phyloP scores from a whole-genome alignment of 2,797 vertebrate genomes.

The Semotilus atromaculatus region DNA sequence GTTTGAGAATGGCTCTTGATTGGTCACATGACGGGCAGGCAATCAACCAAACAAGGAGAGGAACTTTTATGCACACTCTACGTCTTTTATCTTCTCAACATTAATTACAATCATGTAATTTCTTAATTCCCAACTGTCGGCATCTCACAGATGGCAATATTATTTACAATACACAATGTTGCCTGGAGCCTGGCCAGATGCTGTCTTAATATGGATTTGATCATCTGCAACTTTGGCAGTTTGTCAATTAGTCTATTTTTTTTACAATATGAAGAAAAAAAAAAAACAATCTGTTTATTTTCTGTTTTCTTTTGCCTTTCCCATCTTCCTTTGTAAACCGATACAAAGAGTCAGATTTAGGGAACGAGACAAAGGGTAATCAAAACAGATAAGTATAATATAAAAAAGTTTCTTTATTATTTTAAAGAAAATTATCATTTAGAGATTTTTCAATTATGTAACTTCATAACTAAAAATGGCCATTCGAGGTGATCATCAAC shows the following conservation, averaged over 20 bases:
- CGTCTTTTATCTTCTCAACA: conserved; percentile 67
- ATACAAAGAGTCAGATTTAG: conserved; percentile 22
- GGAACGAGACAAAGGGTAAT: not conserved
- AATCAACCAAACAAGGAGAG: conserved; percentile 49
- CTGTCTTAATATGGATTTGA: conserved; percentile 71
- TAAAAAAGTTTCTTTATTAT: not conserved
- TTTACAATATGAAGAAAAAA: conserved; percentile 54
- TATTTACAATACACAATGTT: conserved; percentile 72
- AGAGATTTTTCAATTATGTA: not conserved
- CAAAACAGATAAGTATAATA: not conserved
- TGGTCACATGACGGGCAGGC: conserved; percentile 16
- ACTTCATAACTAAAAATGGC: too few relatives aligned
- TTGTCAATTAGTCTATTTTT: conserved; percentile 70
- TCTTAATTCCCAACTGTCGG: conserved; percentile 69
- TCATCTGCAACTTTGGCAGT: conserved; percentile 77
- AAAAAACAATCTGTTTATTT: conserved; percentile 48
- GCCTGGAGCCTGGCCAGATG: conserved; percentile 74
- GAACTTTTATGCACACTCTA: conserved; percentile 66
- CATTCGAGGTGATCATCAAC: not conserved
- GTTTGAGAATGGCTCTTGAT: conserved; percentile 29
- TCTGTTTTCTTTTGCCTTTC: conserved; percentile 25
- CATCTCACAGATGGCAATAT: conserved; percentile 77
- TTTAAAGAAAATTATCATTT: not conserved
- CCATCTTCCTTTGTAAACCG: conserved; percentile 23
- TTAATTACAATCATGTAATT: conserved; percentile 67